Evolutionary conservation across 2,113 vertebrate species (phyloP), one percentile per base, ranked within the genome.

Genomic region (Tretioscincus oriximinensis): DNA sequence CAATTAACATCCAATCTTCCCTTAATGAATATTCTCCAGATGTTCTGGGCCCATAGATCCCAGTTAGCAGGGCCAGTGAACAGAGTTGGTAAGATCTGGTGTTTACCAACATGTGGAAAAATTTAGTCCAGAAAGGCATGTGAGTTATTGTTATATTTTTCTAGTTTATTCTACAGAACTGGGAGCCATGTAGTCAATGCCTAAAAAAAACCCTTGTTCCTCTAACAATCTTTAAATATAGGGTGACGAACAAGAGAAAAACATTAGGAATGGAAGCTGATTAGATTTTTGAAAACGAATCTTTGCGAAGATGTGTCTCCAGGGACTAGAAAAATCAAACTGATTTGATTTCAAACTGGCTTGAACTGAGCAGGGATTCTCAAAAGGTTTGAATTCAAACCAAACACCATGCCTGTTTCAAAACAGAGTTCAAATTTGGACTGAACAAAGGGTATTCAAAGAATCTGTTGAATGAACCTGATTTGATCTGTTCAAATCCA

Each of bases 111-210:
- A 63, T 6, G 22, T 63, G 61, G 61, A 63, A 26, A 26, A 63
- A 58, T 58, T 14, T 4, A 58, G 12, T 58, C 16, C 14, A 18
- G 14, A 4, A 16, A 58, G 54, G 16, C 54, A 58, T 18, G 14
- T 58, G 54, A 18, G 54, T 12, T 54, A 54, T 45, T 83, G 73
- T 85, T 10, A 26, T 84, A 78, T 18, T 31, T 67, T 67, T 31
- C 12, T 58, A 58, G n/a, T 28, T 28, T 65, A 18, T 12, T 28
- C 71, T 65, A 8, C 20, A 0, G 84, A 54, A 76, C 3, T 86
- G 73, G 51, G n/a, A 60, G 29, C 49, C 3, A 26, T 7, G 65
- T 61, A 58, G 29, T 11, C 16, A 22, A 29, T 73, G 22, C 31
- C 67, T 72, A 70, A 16, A 78, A 80, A 28, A 73, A 83, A 21